Conservation (phyloP, 2,888 invertebrate genomes). For the Sesia bembeciformis region DNA sequence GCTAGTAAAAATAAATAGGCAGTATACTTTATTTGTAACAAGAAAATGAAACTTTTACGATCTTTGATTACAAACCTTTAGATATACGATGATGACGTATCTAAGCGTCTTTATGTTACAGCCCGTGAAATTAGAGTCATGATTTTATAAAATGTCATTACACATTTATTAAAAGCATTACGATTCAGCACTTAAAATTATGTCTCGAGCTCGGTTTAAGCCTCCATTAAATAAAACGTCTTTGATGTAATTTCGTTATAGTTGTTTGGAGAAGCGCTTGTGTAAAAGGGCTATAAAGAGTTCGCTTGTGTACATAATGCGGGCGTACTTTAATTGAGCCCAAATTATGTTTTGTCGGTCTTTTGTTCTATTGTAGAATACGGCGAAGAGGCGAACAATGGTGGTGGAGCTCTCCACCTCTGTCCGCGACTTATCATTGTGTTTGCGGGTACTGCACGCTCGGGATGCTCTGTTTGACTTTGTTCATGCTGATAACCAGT, state of each 20-base stretch:
- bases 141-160: slow-evolving; percentile 23
- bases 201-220: slow-evolving; percentile 5
- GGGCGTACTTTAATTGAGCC: slow-evolving; percentile 38
- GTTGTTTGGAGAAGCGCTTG: slow-evolving; percentile 1
- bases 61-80: too few relatives aligned
- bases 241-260: slow-evolving; percentile 5
- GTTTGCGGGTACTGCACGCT: background rate
- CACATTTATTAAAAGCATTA: slow-evolving; percentile 25
- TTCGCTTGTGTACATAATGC: slow-evolving; percentile 21
- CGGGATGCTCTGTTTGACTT: too few relatives aligned
- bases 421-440: slow-evolving; percentile 9
- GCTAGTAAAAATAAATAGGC: too few relatives aligned
- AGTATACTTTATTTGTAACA: too few relatives aligned
- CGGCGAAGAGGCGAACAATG: slow-evolving; percentile 8
- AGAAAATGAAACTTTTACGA: too few relatives aligned
- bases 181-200: slow-evolving; percentile 18
- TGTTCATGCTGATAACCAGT: too few relatives aligned
- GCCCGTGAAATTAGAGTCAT: background rate
- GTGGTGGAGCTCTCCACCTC: slow-evolving; percentile 3
- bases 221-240: slow-evolving; percentile 1
- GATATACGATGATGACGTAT: background rate
- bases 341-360: slow-evolving; percentile 26
- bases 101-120: background rate
- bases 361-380: slow-evolving; percentile 21
- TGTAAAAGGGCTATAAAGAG: background rate